Conservation (phyloP, 2,888 invertebrate genomes). For the Eurytoma californica region DNA sequence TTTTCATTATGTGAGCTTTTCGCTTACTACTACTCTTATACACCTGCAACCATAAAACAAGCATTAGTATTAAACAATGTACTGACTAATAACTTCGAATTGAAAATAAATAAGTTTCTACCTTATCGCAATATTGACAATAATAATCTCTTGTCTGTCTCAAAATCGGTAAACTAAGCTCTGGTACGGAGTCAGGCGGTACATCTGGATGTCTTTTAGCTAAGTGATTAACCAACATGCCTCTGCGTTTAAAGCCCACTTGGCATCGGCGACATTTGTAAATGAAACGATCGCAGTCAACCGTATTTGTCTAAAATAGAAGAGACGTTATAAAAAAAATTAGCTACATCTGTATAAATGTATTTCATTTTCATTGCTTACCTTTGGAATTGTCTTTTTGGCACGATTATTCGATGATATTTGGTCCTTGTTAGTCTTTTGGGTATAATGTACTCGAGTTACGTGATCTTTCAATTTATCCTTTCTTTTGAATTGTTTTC, state of each 20-base stretch:
- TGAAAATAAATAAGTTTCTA: conserved; percentile 58
- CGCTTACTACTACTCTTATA: conserved; percentile 91
- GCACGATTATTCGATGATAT: conserved; percentile 66
- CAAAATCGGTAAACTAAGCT: conserved; percentile 86
- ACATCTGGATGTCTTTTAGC: conserved; percentile 85
- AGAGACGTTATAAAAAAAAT: conserved; percentile 23
- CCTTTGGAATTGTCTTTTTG: conserved; percentile 79
- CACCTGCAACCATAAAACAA: conserved; percentile 71
- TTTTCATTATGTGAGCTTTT: conserved; percentile 87
- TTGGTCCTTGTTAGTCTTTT: conserved; percentile 68
- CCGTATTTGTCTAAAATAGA: conserved; percentile 74
- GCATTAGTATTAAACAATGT: conserved; percentile 43
- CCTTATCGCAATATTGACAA: conserved; percentile 89
- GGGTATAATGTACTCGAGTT: conserved; percentile 81
- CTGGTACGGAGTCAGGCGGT: conserved; percentile 81
- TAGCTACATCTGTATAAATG: background rate
- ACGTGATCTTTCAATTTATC: conserved; percentile 85
- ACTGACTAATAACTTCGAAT: background rate
- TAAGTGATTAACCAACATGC: conserved; percentile 90
- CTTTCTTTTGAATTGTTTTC: conserved; percentile 86
- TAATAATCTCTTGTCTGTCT: conserved; percentile 87
- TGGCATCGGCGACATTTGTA: conserved; percentile 87
- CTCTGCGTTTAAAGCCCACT: conserved; percentile 87
- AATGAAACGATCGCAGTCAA: conserved; percentile 83
- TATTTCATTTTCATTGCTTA: conserved; percentile 56